These are phyloP conservation scores for Melangyna quadrimaculata DNA, from an alignment of 2,888 invertebrate genomes.

Conservation along the genomic window DNA sequence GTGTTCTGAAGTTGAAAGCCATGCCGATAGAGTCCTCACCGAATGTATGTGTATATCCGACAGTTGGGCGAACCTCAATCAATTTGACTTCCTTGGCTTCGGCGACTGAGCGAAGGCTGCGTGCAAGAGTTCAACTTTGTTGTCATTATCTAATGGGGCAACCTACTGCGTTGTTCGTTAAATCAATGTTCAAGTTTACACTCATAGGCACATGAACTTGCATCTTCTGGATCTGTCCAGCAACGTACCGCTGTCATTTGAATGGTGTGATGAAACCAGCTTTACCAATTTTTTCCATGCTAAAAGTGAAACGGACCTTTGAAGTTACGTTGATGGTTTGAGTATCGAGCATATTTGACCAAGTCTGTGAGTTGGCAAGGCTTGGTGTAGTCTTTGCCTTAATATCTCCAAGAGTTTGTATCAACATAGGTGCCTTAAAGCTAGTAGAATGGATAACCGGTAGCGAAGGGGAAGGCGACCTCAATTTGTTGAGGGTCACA, in stretches of 20 bases:
- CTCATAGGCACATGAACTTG: slow-evolving; percentile 84
- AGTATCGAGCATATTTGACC: slow-evolving; percentile 52
- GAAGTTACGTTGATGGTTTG: slow-evolving; percentile 80
- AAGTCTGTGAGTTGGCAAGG: slow-evolving; percentile 63
- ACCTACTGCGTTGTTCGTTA: slow-evolving; percentile 81
- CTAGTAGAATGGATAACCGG: slow-evolving; percentile 87
- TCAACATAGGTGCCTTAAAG: slow-evolving; percentile 83
- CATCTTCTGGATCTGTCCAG: slow-evolving; percentile 84
- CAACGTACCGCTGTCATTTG: slow-evolving; percentile 83
- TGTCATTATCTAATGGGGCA: slow-evolving; percentile 77
- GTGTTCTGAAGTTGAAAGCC: slow-evolving; percentile 83
- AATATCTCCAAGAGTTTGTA: slow-evolving; percentile 82
- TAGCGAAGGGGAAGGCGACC: slow-evolving; percentile 86
- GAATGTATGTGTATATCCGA: slow-evolving; percentile 78
- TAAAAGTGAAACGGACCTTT: slow-evolving; percentile 82
- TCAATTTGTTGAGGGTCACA: slow-evolving; percentile 83
- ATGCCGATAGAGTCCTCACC: slow-evolving; percentile 83
- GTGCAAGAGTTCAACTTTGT: slow-evolving; percentile 83
- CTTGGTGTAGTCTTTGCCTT: slow-evolving; percentile 78
- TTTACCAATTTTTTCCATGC: slow-evolving; percentile 83
- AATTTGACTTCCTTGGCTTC: slow-evolving; percentile 81
- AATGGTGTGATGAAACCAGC: slow-evolving; percentile 86
- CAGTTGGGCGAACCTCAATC: slow-evolving; percentile 79
- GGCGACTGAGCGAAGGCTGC: slow-evolving; percentile 82
- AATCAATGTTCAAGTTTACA: slow-evolving; percentile 81